phyloP scores from a whole-genome alignment of 2,113 vertebrate genomes.

The Platanista minor region DNA sequence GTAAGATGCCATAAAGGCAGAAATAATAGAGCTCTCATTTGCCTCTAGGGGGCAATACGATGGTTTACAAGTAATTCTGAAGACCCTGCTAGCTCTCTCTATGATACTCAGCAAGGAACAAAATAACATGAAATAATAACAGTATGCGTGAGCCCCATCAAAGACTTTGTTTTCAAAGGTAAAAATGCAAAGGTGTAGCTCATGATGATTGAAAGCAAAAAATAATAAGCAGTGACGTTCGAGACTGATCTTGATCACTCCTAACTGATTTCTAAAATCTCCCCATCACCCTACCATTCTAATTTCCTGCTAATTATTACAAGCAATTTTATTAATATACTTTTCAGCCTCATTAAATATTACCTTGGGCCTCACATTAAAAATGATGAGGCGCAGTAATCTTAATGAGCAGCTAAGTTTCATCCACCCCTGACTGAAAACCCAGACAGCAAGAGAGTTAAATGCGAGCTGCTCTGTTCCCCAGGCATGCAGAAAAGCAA shows the following conservation, averaged over 20 bases:
- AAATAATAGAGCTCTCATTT: background rate
- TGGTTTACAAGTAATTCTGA: background rate
- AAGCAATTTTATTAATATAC: constrained; percentile 83
- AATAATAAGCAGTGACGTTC: constrained; percentile 36
- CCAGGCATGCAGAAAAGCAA: background rate
- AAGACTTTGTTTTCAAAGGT: constrained; percentile 24
- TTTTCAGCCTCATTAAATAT: constrained; percentile 82
- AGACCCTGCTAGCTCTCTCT: background rate
- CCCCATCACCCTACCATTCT: constrained; percentile 62
- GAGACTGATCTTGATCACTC: constrained; percentile 47
- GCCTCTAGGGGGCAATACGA: background rate
- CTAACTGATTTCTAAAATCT: constrained; percentile 64
- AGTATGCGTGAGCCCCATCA: constrained; percentile 28
- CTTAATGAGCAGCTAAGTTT: constrained; percentile 76
- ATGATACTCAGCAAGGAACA: background rate
- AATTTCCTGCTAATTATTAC: constrained; percentile 79
- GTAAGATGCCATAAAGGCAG: background rate
- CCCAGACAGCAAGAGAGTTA: constrained; percentile 23
- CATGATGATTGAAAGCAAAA: constrained; percentile 51
- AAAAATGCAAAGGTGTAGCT: constrained; percentile 4
- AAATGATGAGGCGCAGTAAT: constrained; percentile 78
- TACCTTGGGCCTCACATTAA: constrained; percentile 81
- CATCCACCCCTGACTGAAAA: constrained; percentile 52
- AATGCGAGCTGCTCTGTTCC: constrained; percentile 6
- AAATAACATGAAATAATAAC: constrained; percentile 36